Evolutionary conservation across 2,888 invertebrate species (phyloP), one percentile per base, ranked within the genome.

Genomic region (Eupithecia subfuscata): DNA sequence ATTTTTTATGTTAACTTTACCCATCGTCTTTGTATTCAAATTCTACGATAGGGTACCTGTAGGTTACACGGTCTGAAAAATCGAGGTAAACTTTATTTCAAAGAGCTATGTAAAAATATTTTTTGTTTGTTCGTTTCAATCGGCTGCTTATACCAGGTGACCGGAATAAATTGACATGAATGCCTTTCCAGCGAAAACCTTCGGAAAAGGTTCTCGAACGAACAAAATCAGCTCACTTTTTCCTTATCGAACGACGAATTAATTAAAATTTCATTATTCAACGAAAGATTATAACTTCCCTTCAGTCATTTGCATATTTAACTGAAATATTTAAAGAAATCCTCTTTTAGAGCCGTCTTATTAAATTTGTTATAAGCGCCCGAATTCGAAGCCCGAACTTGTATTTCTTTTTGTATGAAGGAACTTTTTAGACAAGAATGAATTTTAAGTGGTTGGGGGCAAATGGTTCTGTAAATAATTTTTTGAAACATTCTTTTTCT

Each of bases 251-350:
- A 87, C 83, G 84, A 74, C 74, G 84, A 89, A 90, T 90, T 90
- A 90, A 90, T 90, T 90, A 90, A 89, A 89, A 86, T 89, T 90
- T 90, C 88, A 90, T 91, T 90, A 90, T 90, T 90, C 88, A 87
- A 86, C 85, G 84, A 86, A 89, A 90, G 89, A 90, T 90, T 90
- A 90, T 90, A 91, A 90, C 90, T 91, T 90, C 86, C 87, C 86
- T 88, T 87, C 84, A 87, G 88, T 87, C 88, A 90, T 91, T 91
- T 91, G 90, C 90, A 90, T 91, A 90, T 90, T 89, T 86, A 86
- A 86, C 88, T 87, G 87, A 89, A 89, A 89, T 90, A 90, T 90
- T 89, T 89, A 89, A 89, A 90, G 87, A 89, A 89, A 89, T 89
- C 89, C 85, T 85, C 86, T 88, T 84, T 87, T 85, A 87, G 86